Evolutionary conservation across 2,113 vertebrate species (phyloP).

Genomic region (Corythoichthys haematopterus): DNA sequence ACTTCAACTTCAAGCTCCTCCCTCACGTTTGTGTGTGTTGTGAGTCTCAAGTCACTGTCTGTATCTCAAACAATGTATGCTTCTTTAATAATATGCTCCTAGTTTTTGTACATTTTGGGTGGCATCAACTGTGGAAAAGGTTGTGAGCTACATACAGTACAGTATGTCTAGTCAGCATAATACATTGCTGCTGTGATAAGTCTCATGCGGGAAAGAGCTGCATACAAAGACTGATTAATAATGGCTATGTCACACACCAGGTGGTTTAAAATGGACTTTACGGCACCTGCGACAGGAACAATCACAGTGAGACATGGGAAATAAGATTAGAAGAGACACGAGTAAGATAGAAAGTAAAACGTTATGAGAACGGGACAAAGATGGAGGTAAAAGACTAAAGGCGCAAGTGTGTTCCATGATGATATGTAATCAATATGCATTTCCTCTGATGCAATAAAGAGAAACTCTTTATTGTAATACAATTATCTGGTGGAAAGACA

Average conservation of each 20-base stretch:
- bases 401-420: constrained; percentile 19
- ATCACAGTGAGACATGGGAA: constrained; percentile 36
- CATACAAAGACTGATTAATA: constrained; percentile 29
- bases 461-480: constrained; percentile 33
- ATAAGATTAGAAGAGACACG: constrained; percentile 22
- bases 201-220: constrained; percentile 13
- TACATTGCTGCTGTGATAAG: background rate
- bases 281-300: constrained; percentile 28
- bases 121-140: constrained; percentile 32
- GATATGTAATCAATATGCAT: constrained; percentile 41
- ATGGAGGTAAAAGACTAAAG: constrained; percentile 6
- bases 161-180: constrained; percentile 13
- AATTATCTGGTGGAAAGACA: constrained; percentile 42
- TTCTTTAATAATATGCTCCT: constrained; percentile 29
- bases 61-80: constrained; percentile 40
- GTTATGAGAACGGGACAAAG: constrained; percentile 9
- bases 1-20: constrained; percentile 35
- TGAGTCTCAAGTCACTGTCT: constrained; percentile 60
- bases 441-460: constrained; percentile 11
- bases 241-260: constrained; percentile 34
- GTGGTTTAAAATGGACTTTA: constrained; percentile 48
- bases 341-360: background rate
- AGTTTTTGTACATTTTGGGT: constrained; percentile 7
- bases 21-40: constrained; percentile 29
- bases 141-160: background rate